Base-by-base conservation (phyloP, 2,888 invertebrate species). In the Cerastoderma edule region DNA sequence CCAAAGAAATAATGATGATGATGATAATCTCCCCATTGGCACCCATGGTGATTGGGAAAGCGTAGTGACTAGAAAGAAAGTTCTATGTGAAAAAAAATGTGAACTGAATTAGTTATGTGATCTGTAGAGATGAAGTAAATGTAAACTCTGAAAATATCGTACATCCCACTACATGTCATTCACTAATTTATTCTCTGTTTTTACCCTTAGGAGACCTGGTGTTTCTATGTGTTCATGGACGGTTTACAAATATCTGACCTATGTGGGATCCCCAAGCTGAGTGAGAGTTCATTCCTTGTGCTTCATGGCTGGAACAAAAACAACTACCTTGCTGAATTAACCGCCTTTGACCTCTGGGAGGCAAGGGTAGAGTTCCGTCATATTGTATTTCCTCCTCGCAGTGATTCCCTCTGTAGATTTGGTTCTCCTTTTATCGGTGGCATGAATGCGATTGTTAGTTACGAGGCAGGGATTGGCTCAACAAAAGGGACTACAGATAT, bases 241-340 rank as follows among this genome's bases (percentile, higher is more conserved):
- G 72, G 60, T 0, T 63, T 63, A 2, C 69, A 70, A 32, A 57
- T 80, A 16, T 66, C 78, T 2, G 72, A 80, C 28, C 35, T 88
- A 35, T 86, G 86, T 65, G 87, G 87, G 13, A 76, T 87, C 8
- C 83, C 85, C 2, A 33, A 69, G 0, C 73, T 87, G 10, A 76
- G 79, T 35, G 27, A 46, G 8, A 46, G 68, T 48, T 83, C 88
- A 4, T 70, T 70, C 13, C 63, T 87, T 3, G 71, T 83, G 10
- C 71, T 88, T 8, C 80, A 83, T 39, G 80, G 82, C 0, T 87
- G 83, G 80, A 85, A 86, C 63, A 83, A 83, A 75, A 80, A 88
- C 69, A 87, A 87, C 64, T 69, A 67, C 50, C 28, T 87, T 16
- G 82, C 83, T 10, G 60, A 68, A 16, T 44, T 75, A 1, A 67